phyloP scores from a whole-genome alignment of 1,140 invertebrate genomes.

The Pseudomyrmex concolor region DNA sequence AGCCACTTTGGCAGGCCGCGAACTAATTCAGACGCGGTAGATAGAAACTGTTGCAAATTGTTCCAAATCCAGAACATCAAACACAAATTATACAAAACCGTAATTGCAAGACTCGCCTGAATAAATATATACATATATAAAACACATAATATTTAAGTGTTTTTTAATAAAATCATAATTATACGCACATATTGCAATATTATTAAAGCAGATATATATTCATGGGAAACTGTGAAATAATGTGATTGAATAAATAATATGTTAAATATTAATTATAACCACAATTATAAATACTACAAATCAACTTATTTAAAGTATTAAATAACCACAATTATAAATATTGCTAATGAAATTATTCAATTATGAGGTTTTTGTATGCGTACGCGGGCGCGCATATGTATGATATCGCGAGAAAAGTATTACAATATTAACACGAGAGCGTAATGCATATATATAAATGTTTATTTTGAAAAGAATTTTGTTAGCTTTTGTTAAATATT shows the following conservation, averaged over 20 bases:
- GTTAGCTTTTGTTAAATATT: conserved; percentile 42
- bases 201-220: conserved; percentile 16
- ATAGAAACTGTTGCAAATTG: conserved; percentile 5
- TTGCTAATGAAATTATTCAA: conserved; percentile 51
- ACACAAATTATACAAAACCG: background rate
- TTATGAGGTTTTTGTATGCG: conserved; percentile 14
- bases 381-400: too few species aligned
- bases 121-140: background rate
- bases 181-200: background rate
- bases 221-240: conserved; percentile 7
- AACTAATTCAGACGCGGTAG: conserved; percentile 15
- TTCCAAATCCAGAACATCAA: background rate
- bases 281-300: conserved; percentile 55
- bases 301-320: conserved; percentile 55
- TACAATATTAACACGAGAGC: conserved; percentile 2
- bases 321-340: conserved; percentile 55
- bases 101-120: background rate
- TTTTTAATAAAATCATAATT: conserved; percentile 1
- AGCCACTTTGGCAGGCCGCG: background rate
- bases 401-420: conserved; percentile 8
- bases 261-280: conserved; percentile 50
- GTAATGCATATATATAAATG: conserved; percentile 15
- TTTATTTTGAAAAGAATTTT: conserved; percentile 42
- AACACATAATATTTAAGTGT: too few species aligned
- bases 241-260: conserved; percentile 49